Evolutionary conservation across 2,113 vertebrate genomes (phyloP).

Genomic region (Saguinus midas): DNA sequence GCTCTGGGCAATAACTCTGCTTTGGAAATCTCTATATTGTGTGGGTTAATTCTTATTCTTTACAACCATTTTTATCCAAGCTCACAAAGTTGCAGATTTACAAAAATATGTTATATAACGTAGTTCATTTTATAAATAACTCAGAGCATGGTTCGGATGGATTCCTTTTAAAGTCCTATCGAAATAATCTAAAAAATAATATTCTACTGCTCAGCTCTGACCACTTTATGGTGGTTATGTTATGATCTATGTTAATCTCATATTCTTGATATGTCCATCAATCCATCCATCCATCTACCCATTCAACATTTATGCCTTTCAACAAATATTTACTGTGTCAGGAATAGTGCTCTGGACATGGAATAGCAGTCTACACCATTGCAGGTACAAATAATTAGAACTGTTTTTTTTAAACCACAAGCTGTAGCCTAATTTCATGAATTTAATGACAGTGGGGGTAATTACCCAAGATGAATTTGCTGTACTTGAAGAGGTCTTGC

Average conservation of each 20-base stretch:
- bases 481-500: background rate
- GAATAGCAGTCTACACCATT: background rate
- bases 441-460: background rate
- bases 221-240: no score
- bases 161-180: conserved; percentile 1
- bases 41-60: conserved; percentile 18
- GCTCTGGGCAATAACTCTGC: background rate
- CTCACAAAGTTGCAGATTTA: background rate
- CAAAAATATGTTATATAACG: conserved; percentile 31
- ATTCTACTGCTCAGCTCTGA: background rate
- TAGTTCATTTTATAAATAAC: conserved; percentile 20
- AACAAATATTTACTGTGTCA: background rate
- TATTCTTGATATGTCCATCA: background rate
- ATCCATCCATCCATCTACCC: background rate
- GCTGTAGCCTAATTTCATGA: background rate
- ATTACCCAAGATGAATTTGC: background rate
- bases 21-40: background rate
- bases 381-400: background rate
- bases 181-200: conserved; percentile 21
- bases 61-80: background rate
- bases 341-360: background rate
- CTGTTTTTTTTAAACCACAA: background rate
- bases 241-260: background rate
- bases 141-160: background rate
- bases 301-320: background rate